A percentile compares a stretch with the other conserved stretches of the same genome.
Evolutionary conservation across 2,888 invertebrate genomes (phyloP).

Genomic region (Torymus auratus): DNA sequence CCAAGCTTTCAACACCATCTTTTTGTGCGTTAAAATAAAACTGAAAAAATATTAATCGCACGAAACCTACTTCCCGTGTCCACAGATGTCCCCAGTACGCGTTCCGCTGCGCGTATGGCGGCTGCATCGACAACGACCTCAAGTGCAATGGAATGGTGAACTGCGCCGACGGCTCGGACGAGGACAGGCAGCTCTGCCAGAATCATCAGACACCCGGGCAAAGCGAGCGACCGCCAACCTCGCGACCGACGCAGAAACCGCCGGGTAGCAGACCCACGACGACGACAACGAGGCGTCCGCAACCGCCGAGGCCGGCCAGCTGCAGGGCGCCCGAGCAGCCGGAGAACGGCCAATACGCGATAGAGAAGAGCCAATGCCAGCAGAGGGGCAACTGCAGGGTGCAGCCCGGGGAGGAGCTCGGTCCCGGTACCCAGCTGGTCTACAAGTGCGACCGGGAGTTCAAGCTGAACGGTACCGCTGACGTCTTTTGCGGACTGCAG

Average conservation of each 20-base stretch:
- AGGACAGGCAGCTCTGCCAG: constrained; percentile 65
- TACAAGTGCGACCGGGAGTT: constrained; percentile 69
- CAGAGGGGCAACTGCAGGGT: constrained; percentile 63
- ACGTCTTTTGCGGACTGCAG: constrained; percentile 65
- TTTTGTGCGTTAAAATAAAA: no score
- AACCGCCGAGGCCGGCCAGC: not conserved
- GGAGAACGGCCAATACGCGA: constrained; percentile 66
- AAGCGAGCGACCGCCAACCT: not conserved
- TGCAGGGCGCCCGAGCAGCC: constrained; percentile 68
- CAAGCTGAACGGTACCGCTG: constrained; percentile 59
- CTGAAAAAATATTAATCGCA: no score
- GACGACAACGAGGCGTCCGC: not conserved
- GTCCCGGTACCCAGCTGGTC: constrained; percentile 67
- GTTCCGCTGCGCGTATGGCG: constrained; percentile 76
- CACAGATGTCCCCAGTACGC: constrained; percentile 68
- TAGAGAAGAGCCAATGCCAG: constrained; percentile 66
- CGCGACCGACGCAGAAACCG: constrained; percentile 18
- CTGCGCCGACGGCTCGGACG: constrained; percentile 76
- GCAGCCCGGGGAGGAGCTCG: constrained; percentile 54
- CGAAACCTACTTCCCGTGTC: no score
- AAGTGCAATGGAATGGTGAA: constrained; percentile 72
- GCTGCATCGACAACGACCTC: constrained; percentile 72
- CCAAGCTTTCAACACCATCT: no score
- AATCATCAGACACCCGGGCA: not conserved
- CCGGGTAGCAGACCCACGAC: not conserved